Evolutionary conservation across 2,888 invertebrate genomes (phyloP).

Genomic region (Conus canariensis): DNA sequence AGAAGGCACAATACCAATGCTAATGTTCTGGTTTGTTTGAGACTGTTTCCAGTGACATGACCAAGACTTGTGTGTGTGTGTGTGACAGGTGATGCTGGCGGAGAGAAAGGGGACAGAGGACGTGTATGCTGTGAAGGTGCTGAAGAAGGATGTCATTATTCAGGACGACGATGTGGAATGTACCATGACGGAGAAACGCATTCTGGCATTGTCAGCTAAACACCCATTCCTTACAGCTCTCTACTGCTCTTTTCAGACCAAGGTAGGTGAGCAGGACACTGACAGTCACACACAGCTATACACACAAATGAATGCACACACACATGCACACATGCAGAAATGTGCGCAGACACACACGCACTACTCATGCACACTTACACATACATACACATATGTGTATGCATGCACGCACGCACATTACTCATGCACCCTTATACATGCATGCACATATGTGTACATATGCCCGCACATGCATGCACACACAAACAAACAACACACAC

Average conservation of each 20-base stretch:
- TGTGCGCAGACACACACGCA: too few species aligned
- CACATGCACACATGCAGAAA: not conserved
- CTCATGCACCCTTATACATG: too few species aligned
- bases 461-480: too few species aligned
- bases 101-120: conserved; percentile 96
- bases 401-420: too few species aligned
- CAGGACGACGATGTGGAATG: conserved; percentile 99
- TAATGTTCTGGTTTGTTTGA: too few species aligned
- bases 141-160: conserved; percentile 98
- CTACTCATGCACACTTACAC: too few species aligned
- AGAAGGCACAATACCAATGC: too few species aligned
- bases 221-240: conserved; percentile 99
- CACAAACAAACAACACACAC: too few species aligned
- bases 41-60: too few species aligned
- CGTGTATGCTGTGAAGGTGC: conserved; percentile 86
- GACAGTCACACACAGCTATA: not conserved
- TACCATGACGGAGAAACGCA: conserved; percentile 98
- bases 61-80: not conserved
- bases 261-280: conserved; percentile 79
- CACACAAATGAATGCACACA: not conserved
- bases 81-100: conserved; percentile 92
- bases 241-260: conserved; percentile 98
- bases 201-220: conserved; percentile 95
- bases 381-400: too few species aligned
- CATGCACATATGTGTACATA: too few species aligned